phyloP scores from a whole-genome alignment of 2,888 invertebrate genomes.

The Azorinus chamasolen region DNA sequence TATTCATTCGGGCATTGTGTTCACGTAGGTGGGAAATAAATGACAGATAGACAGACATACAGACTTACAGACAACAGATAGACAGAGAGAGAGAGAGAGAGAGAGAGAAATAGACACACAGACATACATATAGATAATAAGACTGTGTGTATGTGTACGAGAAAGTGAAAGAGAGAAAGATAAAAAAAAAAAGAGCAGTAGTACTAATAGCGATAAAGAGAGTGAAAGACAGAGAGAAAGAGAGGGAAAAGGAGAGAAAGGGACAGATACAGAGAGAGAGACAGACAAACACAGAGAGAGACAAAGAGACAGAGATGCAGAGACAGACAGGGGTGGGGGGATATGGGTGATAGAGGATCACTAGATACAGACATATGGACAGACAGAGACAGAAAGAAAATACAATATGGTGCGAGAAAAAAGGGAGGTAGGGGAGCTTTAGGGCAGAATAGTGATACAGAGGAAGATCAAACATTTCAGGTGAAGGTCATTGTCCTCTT shows the following conservation, averaged over 20 bases:
- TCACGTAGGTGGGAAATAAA: too few species aligned
- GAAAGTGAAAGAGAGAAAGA: too few species aligned
- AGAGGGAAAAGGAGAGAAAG: background rate
- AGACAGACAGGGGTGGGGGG: background rate
- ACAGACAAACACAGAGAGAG: constrained; percentile 17
- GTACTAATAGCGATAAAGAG: background rate
- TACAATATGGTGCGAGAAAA: background rate
- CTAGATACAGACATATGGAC: background rate
- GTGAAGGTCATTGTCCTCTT: too few species aligned
- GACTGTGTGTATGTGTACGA: too few species aligned
- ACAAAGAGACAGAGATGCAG: constrained; percentile 2
- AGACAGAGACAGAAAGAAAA: constrained; percentile 1
- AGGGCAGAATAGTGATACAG: background rate
- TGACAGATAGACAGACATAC: constrained; percentile 4
- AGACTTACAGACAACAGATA: too few species aligned
- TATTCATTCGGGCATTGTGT: background rate
- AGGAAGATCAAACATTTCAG: background rate
- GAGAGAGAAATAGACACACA: background rate
- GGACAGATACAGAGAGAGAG: constrained; percentile 13
- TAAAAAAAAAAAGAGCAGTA: too few species aligned
- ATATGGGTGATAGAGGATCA: background rate
- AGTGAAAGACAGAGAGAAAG: background rate
- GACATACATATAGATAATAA: too few species aligned
- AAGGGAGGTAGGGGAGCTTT: background rate
- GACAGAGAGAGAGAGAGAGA: constrained; percentile 11